A percentile compares a stretch with the other conserved stretches of the same genome.
Conservation (phyloP, 2,888 invertebrate genomes). For the Monochamus alternatus region DNA sequence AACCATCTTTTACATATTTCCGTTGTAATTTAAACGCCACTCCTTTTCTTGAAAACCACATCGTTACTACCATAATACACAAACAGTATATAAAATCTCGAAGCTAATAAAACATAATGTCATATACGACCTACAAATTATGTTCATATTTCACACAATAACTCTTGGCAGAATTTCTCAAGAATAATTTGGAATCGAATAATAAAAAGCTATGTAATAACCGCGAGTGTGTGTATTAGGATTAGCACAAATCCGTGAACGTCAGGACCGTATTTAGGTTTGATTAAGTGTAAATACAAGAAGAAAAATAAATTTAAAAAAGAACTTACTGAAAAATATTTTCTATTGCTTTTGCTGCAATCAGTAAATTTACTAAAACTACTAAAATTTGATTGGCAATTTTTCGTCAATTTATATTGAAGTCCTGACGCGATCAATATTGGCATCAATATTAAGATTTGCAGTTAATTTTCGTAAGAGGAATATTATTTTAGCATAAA, state of each 20-base stretch:
- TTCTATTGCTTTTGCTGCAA: not conserved
- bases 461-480: too few species aligned
- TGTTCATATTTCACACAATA: constrained; percentile 34
- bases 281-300: too few species aligned
- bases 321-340: not conserved
- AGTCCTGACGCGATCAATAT: too few species aligned
- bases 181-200: constrained; percentile 26
- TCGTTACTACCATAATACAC: constrained; percentile 19
- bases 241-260: not conserved
- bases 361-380: not conserved
- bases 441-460: too few species aligned
- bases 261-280: not conserved
- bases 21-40: not conserved
- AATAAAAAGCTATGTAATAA: constrained; percentile 25
- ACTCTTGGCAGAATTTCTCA: constrained; percentile 21
- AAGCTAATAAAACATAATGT: constrained; percentile 38
- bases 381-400: too few species aligned
- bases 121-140: constrained; percentile 35
- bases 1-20: not conserved
- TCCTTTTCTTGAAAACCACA: constrained; percentile 1
- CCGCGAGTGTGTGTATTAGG: not conserved
- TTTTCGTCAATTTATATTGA: too few species aligned
- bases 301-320: not conserved
- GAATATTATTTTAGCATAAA: too few species aligned
- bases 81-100: constrained; percentile 11